These are phyloP conservation scores for Allolobophora icterica DNA, from an alignment of 2,888 invertebrate genomes.

Conservation along the genomic window DNA sequence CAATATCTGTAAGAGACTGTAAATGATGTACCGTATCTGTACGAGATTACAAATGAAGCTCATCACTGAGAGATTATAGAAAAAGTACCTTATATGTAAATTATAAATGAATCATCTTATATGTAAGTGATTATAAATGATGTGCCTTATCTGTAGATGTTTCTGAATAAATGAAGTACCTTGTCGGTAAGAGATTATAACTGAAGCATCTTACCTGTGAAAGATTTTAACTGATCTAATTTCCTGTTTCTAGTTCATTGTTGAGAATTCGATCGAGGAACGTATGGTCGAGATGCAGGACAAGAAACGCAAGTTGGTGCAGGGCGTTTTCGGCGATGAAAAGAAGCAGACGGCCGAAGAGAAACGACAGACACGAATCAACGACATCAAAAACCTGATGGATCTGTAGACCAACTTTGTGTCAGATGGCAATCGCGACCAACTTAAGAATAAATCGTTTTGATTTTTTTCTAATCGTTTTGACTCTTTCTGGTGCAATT, in stretches of 20 bases:
- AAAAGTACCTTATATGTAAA: too few species aligned
- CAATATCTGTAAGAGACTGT: too few species aligned
- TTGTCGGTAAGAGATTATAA: too few species aligned
- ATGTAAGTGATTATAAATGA: too few species aligned
- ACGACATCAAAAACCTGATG: constrained; percentile 25
- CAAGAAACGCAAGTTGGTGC: constrained; percentile 52
- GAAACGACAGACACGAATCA: constrained; percentile 25
- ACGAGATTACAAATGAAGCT: too few species aligned
- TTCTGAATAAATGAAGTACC: too few species aligned
- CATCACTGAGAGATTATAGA: too few species aligned
- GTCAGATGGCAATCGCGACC: neutral
- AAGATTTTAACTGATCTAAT: too few species aligned
- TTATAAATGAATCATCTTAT: too few species aligned
- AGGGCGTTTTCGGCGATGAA: constrained; percentile 50
- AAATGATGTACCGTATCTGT: too few species aligned
- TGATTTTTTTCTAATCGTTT: neutral
- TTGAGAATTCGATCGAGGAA: constrained; percentile 52
- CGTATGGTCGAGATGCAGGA: constrained; percentile 53
- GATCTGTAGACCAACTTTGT: constrained; percentile 28
- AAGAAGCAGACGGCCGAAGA: constrained; percentile 45
- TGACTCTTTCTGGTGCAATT: neutral
- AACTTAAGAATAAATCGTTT: neutral
- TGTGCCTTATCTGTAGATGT: too few species aligned
- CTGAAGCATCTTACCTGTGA: too few species aligned
- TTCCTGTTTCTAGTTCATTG: constrained; percentile 49